Evolutionary conservation across 2,113 vertebrate species (phyloP), one percentile per base, ranked within the genome.

Genomic region (Cygnus atratus): DNA sequence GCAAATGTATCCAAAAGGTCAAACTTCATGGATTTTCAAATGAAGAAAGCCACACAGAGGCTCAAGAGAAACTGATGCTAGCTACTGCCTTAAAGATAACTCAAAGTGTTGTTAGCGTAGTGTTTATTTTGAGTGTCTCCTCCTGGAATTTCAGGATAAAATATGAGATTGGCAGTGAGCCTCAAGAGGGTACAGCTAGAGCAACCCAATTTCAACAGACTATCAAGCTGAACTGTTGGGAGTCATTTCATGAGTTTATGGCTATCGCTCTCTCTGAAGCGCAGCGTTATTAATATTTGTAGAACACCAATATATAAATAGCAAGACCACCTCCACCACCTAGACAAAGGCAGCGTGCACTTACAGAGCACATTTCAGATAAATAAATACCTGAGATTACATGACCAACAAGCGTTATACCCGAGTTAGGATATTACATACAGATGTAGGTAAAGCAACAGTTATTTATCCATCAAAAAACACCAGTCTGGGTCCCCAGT

Each of bases 101-200:
- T 73, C 87, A 95, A 92, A 94, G 59, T 70, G 78, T 71, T 96
- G 75, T 68, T 86, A 65, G 82, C 6, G 5, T 18, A 61, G 50
- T 85, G 77, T 92, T 96, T 95, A 94, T 96, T 97, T 96, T 93
- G 83, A 95, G 82, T 89, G 84, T 95, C 87, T 96, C 89, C 94
- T 94, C 9, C 0, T 8, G 43, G 91, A 95, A 96, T 96, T 95
- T 94, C 81, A 93, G 75, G 26, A 63, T 92, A 95, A 95, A 92
- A 90, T 85, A 95, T 39, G 78, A 96, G 67, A 90, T 79, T 95
- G 91, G 84, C 91, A 94, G 72, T 54, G 54, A 91, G 67, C 84
- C 92, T 84, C 87, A 93, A 92, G 89, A 24, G 72, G 90, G 75
- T 91, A 92, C 33, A 80, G 75, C 74, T 71, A 92, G 81, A 91